Evolutionary conservation across 2,797 vertebrate species (phyloP).

Genomic region (Typhlichthys subterraneus): DNA sequence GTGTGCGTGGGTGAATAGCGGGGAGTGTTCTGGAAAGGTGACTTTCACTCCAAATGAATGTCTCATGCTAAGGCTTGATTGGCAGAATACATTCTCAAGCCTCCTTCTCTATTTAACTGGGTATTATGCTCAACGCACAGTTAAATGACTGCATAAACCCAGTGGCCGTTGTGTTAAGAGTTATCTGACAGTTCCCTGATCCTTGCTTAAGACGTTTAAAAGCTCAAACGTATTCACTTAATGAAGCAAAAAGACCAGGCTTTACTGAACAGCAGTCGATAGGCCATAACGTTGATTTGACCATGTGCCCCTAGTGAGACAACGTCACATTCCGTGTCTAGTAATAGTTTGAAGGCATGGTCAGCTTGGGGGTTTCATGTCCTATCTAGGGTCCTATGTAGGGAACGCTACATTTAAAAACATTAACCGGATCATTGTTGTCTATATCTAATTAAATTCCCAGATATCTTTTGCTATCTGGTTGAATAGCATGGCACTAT

Average conservation of each 20-base stretch:
- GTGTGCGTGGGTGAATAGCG: slow-evolving; percentile 32
- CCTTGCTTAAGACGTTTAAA: slow-evolving; percentile 39
- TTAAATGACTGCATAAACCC: slow-evolving; percentile 32
- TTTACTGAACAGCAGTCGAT: slow-evolving; percentile 18
- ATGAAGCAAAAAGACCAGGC: slow-evolving; percentile 17
- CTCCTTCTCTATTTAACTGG: slow-evolving; percentile 43
- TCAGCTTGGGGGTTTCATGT: too few species aligned
- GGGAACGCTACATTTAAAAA: too few species aligned
- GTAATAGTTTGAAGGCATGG: too few species aligned
- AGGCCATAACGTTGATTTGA: too few species aligned
- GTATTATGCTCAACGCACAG: slow-evolving; percentile 41
- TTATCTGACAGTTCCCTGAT: slow-evolving; percentile 46
- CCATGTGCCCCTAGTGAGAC: too few species aligned
- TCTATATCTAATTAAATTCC: too few species aligned
- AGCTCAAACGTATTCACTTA: slow-evolving; percentile 25
- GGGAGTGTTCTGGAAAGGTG: slow-evolving; percentile 44
- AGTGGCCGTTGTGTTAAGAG: slow-evolving; percentile 39
- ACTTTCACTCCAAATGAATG: slow-evolving; percentile 45
- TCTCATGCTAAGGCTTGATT: slow-evolving; percentile 34
- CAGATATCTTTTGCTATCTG: too few species aligned
- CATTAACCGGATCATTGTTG: too few species aligned
- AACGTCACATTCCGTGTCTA: too few species aligned
- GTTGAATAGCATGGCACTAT: too few species aligned
- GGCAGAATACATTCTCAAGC: slow-evolving; percentile 40
- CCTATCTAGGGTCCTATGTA: too few species aligned